phyloP scores from a whole-genome alignment of 2,797 vertebrate genomes.

The Myripristis murdjan region DNA sequence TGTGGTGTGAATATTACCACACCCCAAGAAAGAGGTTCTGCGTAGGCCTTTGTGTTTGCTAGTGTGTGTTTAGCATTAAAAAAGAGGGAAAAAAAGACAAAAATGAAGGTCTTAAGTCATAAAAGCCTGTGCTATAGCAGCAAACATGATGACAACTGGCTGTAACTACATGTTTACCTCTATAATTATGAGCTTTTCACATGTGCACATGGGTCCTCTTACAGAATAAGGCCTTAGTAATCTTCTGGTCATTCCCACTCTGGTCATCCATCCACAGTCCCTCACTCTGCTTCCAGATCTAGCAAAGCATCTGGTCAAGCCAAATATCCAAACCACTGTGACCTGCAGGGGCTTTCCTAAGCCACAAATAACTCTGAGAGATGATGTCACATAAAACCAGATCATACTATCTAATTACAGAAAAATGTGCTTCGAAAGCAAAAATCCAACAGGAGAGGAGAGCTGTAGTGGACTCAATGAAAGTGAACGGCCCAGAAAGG shows the following conservation, averaged over 20 bases:
- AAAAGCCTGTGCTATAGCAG: constrained; percentile 58
- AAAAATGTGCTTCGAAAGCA: constrained; percentile 70
- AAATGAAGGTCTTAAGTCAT: constrained; percentile 45
- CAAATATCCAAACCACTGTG: constrained; percentile 62
- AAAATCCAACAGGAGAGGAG: constrained; percentile 44
- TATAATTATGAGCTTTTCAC: constrained; percentile 71
- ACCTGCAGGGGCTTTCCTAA: constrained; percentile 66
- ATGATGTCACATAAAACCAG: constrained; percentile 73
- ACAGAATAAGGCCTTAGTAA: constrained; percentile 54
- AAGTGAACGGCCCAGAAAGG: constrained; percentile 16
- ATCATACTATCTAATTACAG: constrained; percentile 69
- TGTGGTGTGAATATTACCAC: too few species aligned
- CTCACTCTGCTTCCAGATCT: constrained; percentile 47
- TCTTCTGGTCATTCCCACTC: constrained; percentile 57
- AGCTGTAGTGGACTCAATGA: neutral
- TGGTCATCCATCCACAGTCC: constrained; percentile 43
- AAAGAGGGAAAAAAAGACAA: constrained; percentile 10
- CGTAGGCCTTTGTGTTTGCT: neutral
- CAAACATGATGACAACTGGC: constrained; percentile 72
- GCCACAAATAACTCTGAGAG: constrained; percentile 65
- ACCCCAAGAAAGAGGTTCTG: neutral
- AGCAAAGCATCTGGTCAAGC: constrained; percentile 54
- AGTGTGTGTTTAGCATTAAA: constrained; percentile 2
- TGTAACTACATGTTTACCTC: constrained; percentile 65
- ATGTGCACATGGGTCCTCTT: constrained; percentile 53